Evolutionary conservation across 2,113 vertebrate genomes (phyloP).

Genomic region (Cyanistes caeruleus): DNA sequence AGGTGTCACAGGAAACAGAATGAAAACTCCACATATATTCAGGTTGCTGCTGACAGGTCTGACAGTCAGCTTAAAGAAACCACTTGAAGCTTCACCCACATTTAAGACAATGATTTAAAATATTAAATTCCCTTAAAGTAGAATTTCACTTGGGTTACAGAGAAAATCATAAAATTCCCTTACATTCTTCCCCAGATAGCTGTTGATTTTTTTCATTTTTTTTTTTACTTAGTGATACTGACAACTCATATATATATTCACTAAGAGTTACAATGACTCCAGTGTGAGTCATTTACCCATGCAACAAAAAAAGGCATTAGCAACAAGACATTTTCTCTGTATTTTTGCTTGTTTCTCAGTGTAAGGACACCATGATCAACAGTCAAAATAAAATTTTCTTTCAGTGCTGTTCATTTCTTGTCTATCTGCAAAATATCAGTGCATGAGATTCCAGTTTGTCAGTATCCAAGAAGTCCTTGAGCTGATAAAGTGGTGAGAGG

Average conservation of each 20-base stretch:
- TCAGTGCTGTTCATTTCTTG: background rate
- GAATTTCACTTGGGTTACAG: background rate
- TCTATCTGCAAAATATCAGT: background rate
- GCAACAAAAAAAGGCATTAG: background rate
- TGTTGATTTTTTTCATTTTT: background rate
- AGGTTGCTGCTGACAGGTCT: background rate
- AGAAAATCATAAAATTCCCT: background rate
- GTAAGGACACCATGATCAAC: background rate
- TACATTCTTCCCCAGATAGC: background rate
- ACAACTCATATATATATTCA: background rate
- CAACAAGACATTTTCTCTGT: background rate
- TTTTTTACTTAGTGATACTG: background rate
- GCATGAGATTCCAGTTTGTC: background rate
- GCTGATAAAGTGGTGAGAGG: background rate
- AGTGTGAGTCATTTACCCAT: background rate
- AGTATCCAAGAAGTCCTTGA: background rate
- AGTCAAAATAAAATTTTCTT: background rate
- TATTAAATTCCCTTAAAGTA: background rate
- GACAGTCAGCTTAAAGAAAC: background rate
- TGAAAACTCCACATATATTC: background rate
- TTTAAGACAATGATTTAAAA: conserved; percentile 2
- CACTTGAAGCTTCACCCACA: background rate
- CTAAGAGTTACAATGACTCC: background rate
- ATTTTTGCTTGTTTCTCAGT: background rate
- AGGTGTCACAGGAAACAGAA: background rate